Evolutionary conservation across 2,888 invertebrate genomes (phyloP), one percentile per base, ranked within the genome.

Genomic region (Zygaena filipendulae): DNA sequence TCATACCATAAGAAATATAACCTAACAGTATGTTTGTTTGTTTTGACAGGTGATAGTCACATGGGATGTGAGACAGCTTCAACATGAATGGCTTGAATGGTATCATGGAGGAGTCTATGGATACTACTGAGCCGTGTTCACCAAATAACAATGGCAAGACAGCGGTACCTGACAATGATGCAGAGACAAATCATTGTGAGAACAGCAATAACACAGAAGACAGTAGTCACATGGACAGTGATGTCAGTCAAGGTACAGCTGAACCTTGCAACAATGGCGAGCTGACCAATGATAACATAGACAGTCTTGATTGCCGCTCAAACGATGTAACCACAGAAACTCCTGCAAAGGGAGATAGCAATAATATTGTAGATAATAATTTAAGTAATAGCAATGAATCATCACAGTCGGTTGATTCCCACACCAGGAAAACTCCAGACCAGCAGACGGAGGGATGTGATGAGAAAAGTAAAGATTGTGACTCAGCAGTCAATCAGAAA

Each of bases 61-160:
- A 68, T 68, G 67, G 61, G 53, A 58, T 55, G 51, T 59, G 59
- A 53, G 41, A 53, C 44, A 40, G 36, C 35, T 38, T 47, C 52
- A 69, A 46, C 39, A 71, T 71, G 71, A 71, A 71, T 66, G 67
- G 56, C 55, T 48, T 61, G 43, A 66, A 64, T 59, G 66, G 68
- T 32, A 58, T 48, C 37, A 68, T 71, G 66, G 69, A 67, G 38
- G 67, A 70, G 40, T 50, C 57, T 26, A 55, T 51, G 48, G 61
- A 59, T 32, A 45, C 49, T 33, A 40, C 54, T 35, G 33, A 35
- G 13, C 38, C 49, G 20, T 40, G 31, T 29, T 40, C 47, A 26
- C 40, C 40, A 18, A 24, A 29, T 14, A 27, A 31, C 29, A 30
- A 36, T 13, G 27, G 29, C 25, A 40, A 47, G 32, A 45, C 46